phyloP scores from a whole-genome alignment of 2,113 vertebrate genomes.

The Tragulus kanchil region DNA sequence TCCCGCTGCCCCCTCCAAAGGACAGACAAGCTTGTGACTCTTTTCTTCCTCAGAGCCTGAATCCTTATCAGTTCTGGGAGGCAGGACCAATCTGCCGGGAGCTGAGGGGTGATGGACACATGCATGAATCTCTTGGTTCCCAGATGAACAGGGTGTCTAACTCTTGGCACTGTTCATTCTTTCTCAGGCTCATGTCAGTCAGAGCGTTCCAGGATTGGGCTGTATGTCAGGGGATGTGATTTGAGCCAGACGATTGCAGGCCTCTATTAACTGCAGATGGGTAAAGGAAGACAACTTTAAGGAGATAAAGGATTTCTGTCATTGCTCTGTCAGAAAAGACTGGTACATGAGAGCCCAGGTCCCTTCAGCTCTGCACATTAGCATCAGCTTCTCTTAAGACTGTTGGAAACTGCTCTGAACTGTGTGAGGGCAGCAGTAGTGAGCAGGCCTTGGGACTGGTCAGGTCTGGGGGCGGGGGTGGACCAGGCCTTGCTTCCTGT shows the following conservation, averaged over 20 bases:
- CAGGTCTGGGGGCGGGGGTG: not conserved
- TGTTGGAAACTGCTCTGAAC: not conserved
- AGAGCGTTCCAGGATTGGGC: too few relatives aligned
- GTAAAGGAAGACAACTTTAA: not conserved
- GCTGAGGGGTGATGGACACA: not conserved
- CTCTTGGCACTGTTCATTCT: not conserved
- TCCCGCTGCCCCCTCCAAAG: slow-evolving; percentile 43
- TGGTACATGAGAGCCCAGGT: too few relatives aligned
- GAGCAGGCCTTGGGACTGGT: not conserved
- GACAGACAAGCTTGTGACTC: slow-evolving; percentile 58
- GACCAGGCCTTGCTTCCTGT: not conserved
- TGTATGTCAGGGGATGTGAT: not conserved
- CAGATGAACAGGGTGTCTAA: not conserved
- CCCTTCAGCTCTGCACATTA: not conserved
- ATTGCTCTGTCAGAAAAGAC: not conserved
- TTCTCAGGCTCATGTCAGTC: not conserved
- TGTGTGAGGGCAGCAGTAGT: not conserved
- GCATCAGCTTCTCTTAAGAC: not conserved
- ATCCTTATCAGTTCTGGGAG: slow-evolving; percentile 24
- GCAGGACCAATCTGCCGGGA: not conserved
- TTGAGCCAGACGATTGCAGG: accelerated
- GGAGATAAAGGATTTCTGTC: not conserved
- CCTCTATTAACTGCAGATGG: not conserved
- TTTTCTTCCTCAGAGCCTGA: slow-evolving; percentile 23
- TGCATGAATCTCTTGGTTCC: not conserved